Conservation (phyloP, 2,888 invertebrate genomes). For the Campoletis raptor region DNA sequence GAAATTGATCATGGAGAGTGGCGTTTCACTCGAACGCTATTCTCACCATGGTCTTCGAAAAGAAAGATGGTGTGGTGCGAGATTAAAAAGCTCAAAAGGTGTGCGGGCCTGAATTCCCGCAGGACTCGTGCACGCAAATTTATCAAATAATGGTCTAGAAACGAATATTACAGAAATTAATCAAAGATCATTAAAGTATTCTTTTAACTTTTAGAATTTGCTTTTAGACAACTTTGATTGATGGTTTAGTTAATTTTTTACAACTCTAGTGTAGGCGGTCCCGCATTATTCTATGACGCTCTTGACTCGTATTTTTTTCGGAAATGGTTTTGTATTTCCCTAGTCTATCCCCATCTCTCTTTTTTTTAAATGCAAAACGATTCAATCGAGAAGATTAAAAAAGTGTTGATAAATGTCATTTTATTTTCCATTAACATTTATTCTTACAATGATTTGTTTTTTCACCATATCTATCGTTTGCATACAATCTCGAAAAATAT, state of each 20-base stretch:
- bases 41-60: background rate
- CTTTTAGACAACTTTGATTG: background rate
- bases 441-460: background rate
- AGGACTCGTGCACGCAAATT: background rate
- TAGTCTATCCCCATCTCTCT: background rate
- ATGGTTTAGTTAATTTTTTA: background rate
- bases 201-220: background rate
- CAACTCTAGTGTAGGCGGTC: background rate
- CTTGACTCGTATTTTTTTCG: background rate
- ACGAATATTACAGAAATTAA: background rate
- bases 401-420: background rate
- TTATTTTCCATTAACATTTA: background rate
- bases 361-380: background rate
- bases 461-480: background rate
- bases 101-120: background rate
- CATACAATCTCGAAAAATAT: background rate
- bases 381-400: background rate
- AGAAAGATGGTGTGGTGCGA: background rate
- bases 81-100: background rate
- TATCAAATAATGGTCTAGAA: background rate
- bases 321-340: background rate
- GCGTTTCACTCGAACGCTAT: background rate
- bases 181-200: background rate
- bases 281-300: background rate
- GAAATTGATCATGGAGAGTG: background rate